Evolutionary conservation across 2,113 vertebrate genomes (phyloP).

Genomic region (Colinus virginianus): DNA sequence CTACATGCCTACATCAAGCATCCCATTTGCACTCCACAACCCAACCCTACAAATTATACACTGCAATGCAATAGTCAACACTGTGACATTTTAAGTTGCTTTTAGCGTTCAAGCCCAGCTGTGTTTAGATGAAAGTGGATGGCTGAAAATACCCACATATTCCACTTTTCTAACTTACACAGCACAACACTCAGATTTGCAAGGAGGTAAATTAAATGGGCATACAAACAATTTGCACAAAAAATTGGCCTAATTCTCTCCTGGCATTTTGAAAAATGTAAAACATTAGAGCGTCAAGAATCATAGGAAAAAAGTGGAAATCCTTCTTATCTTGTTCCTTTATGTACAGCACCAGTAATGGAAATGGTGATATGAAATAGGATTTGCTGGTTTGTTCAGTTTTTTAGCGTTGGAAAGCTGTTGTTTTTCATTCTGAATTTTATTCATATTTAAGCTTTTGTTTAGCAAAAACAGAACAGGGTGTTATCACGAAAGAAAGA

Average conservation of each 20-base stretch:
- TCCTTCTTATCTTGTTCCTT: slow-evolving; percentile 1
- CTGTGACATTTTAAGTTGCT: neutral
- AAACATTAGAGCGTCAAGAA: neutral
- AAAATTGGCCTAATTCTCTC: neutral
- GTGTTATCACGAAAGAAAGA: slow-evolving; percentile 22
- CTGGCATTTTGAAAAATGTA: slow-evolving; percentile 8
- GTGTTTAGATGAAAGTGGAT: neutral
- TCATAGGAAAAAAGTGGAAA: neutral
- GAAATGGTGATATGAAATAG: neutral
- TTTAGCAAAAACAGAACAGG: slow-evolving; percentile 10
- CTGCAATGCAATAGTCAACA: neutral
- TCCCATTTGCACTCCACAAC: neutral
- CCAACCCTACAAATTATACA: neutral
- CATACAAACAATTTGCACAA: neutral
- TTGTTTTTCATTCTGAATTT: neutral
- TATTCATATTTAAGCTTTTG: slow-evolving; percentile 15
- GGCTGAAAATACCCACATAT: neutral
- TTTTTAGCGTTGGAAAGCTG: neutral
- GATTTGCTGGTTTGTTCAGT: neutral
- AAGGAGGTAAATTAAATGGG: slow-evolving; percentile 1
- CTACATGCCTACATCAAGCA: neutral
- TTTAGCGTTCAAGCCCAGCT: neutral
- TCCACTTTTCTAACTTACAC: neutral
- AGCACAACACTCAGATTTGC: neutral
- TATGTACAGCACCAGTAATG: neutral